These are phyloP conservation scores for Pluvialis apricaria DNA, from an alignment of 2,113 vertebrate species.

Conservation along the genomic window DNA sequence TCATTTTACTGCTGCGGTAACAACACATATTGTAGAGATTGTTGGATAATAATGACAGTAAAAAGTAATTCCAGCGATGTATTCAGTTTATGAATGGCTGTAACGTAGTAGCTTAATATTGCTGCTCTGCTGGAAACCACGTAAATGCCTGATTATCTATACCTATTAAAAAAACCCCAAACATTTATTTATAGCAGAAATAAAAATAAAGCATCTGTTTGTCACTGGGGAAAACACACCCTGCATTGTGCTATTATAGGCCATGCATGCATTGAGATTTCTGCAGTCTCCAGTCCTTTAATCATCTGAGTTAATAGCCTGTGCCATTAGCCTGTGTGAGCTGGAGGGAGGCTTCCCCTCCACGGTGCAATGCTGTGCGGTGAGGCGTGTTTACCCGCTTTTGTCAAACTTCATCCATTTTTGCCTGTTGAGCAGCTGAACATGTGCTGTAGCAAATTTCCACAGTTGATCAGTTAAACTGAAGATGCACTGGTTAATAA, in stretches of 20 bases:
- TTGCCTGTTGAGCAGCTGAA: neutral
- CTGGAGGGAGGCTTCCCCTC: neutral
- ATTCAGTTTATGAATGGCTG: constrained; percentile 44
- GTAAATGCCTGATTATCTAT: constrained; percentile 64
- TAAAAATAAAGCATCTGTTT: constrained; percentile 51
- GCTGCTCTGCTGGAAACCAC: constrained; percentile 59
- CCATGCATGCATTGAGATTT: neutral
- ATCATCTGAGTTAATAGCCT: constrained; percentile 41
- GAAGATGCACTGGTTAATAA: constrained; percentile 35
- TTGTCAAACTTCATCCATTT: neutral
- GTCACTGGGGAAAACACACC: constrained; percentile 8
- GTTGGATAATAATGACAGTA: constrained; percentile 55
- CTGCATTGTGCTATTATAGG: neutral
- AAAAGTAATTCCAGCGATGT: constrained; percentile 21
- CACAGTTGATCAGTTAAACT: neutral
- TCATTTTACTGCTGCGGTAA: neutral
- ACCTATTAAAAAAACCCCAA: constrained; percentile 13
- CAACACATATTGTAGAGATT: neutral
- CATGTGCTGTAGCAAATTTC: neutral
- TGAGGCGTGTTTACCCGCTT: neutral
- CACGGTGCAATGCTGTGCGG: neutral
- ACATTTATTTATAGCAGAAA: constrained; percentile 59
- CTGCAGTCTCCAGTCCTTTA: constrained; percentile 4
- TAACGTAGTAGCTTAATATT: constrained; percentile 65
- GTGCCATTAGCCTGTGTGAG: neutral